Percentiles rank a stretch among this genome's conserved stretches.
Evolutionary conservation across 2,888 invertebrate genomes (phyloP).

Genomic region (Deilephila elpenor): DNA sequence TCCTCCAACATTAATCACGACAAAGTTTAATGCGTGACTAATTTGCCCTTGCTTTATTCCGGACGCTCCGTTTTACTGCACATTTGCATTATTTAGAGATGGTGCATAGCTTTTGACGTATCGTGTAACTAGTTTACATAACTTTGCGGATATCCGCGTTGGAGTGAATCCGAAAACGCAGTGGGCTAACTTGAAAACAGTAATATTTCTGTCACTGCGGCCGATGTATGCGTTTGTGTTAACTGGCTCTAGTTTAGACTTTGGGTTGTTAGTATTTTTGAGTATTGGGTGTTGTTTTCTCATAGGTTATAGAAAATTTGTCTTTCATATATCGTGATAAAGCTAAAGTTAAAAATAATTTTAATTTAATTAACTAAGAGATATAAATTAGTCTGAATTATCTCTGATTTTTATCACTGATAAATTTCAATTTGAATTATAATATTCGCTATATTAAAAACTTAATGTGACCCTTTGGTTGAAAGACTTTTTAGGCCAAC

Average conservation of each 20-base stretch:
- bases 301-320: too few relatives aligned
- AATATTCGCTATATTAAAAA: too few relatives aligned
- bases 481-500: too few relatives aligned
- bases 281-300: too few relatives aligned
- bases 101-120: slow-evolving; percentile 39
- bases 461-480: too few relatives aligned
- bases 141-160: slow-evolving; percentile 28
- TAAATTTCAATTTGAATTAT: too few relatives aligned
- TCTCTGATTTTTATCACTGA: too few relatives aligned
- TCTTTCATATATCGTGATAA: too few relatives aligned
- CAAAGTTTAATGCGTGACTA: slow-evolving; percentile 54
- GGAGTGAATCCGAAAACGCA: slow-evolving; percentile 18
- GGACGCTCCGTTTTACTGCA: slow-evolving; percentile 42
- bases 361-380: too few relatives aligned
- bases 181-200: slow-evolving; percentile 9
- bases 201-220: not conserved
- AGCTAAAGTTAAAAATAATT: too few relatives aligned
- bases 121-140: slow-evolving; percentile 32
- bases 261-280: not conserved
- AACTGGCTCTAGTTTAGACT: not conserved
- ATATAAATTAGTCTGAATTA: too few relatives aligned
- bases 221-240: not conserved
- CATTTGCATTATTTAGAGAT: slow-evolving; percentile 43
- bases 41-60: slow-evolving; percentile 44
- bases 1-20: slow-evolving; percentile 50